phyloP scores from a whole-genome alignment of 2,113 vertebrate genomes.

The Lepus europaeus region DNA sequence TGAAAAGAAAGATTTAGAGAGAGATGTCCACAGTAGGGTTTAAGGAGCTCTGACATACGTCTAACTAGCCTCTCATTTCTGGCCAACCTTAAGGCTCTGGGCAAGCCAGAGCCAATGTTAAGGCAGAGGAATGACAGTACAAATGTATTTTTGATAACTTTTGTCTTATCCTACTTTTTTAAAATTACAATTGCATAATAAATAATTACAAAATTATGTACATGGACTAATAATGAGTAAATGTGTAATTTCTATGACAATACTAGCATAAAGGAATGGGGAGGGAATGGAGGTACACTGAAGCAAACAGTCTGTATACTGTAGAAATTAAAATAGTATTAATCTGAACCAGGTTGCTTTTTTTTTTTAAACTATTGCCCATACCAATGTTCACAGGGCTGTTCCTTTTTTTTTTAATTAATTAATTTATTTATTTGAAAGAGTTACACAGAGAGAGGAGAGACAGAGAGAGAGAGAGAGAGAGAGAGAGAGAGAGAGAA shows the following conservation, averaged over 20 bases:
- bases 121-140: background rate
- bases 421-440: too few relatives aligned
- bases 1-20: background rate
- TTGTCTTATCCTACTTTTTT: background rate
- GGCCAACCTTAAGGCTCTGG: background rate
- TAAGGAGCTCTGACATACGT: background rate
- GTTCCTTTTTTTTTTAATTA: too few relatives aligned
- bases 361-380: too few relatives aligned
- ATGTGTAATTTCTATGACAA: background rate
- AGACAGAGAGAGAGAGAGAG: too few relatives aligned
- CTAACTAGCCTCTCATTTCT: background rate
- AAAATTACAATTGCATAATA: slow-evolving; percentile 45
- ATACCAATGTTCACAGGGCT: too few relatives aligned
- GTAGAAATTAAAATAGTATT: slow-evolving; percentile 30
- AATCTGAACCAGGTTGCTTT: slow-evolving; percentile 21
- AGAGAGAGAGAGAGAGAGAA: too few relatives aligned
- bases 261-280: slow-evolving; percentile 3
- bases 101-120: background rate
- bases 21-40: background rate
- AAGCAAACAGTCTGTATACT: background rate
- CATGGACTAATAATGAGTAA: slow-evolving; percentile 12
- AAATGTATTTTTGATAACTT: slow-evolving; percentile 21
- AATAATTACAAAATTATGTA: slow-evolving; percentile 10
- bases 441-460: too few relatives aligned
- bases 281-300: background rate